Conservation (phyloP, 2,888 invertebrate genomes). For the Cataglyphis altisquamis region DNA sequence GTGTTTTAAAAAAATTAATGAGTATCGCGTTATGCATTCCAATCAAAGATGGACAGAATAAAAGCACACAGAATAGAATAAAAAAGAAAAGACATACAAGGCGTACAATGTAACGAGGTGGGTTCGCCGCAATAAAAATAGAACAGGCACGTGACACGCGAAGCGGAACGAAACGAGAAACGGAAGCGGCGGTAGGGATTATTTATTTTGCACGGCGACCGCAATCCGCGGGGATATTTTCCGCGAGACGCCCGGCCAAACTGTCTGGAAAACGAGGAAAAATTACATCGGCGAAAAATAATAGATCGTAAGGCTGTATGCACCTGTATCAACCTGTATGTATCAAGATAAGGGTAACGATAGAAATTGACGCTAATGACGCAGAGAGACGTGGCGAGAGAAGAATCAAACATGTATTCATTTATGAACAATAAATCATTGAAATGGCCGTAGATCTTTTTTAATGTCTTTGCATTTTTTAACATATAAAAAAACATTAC, state of each 20-base stretch:
- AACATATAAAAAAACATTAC: neutral
- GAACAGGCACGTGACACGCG: slow-evolving; percentile 65
- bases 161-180: slow-evolving; percentile 72
- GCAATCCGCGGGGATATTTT: slow-evolving; percentile 80
- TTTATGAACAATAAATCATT: neutral
- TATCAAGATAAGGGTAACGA: slow-evolving; percentile 32
- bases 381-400: neutral
- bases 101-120: slow-evolving; percentile 68
- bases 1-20: neutral
- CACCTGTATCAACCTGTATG: slow-evolving; percentile 30
- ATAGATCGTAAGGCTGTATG: slow-evolving; percentile 64
- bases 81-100: slow-evolving; percentile 24
- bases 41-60: slow-evolving; percentile 14
- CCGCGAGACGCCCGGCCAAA: slow-evolving; percentile 77
- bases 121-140: slow-evolving; percentile 67
- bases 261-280: slow-evolving; percentile 84
- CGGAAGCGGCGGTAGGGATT: slow-evolving; percentile 77
- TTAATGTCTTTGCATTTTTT: neutral
- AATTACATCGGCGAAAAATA: slow-evolving; percentile 80
- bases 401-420: neutral
- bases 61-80: neutral
- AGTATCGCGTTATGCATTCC: neutral
- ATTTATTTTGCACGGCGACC: slow-evolving; percentile 81
- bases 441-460: too few relatives aligned
- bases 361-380: slow-evolving; percentile 17